phyloP scores from a whole-genome alignment of 2,113 vertebrate species.

The Brachionichthys hirsutus region DNA sequence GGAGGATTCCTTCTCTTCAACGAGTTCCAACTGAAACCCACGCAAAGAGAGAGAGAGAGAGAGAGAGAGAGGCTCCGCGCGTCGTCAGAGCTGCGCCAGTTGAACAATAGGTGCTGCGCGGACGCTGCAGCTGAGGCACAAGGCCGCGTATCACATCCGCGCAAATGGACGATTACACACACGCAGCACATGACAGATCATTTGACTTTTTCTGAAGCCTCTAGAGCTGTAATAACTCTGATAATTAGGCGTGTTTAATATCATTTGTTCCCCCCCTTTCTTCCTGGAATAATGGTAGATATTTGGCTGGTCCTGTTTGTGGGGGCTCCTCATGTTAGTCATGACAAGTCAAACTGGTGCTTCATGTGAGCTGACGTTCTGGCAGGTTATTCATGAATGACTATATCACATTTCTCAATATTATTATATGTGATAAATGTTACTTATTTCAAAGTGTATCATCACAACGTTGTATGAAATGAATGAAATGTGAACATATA shows the following conservation, averaged over 20 bases:
- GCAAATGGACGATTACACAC: constrained; percentile 70
- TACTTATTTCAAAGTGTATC: no score
- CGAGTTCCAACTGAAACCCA: constrained; percentile 35
- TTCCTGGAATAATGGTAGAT: constrained; percentile 29
- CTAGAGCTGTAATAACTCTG: constrained; percentile 67
- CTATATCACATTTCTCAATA: no score
- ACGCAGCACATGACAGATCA: constrained; percentile 68
- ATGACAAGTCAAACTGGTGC: constrained; percentile 15
- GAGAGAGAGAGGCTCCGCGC: constrained; percentile 19
- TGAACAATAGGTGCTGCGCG: constrained; percentile 57
- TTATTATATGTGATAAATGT: no score
- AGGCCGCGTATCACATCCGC: constrained; percentile 71
- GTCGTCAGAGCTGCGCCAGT: constrained; percentile 47
- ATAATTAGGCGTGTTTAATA: constrained; percentile 71
- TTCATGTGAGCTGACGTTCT: not conserved
- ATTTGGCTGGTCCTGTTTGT: constrained; percentile 9
- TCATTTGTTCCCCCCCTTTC: constrained; percentile 10
- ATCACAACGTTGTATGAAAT: not conserved
- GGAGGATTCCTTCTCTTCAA: constrained; percentile 32
- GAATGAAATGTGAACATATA: not conserved
- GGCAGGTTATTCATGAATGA: no score
- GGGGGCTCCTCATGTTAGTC: constrained; percentile 33
- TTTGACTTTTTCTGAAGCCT: constrained; percentile 65
- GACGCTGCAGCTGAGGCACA: constrained; percentile 54
- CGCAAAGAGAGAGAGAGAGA: constrained; percentile 49